Evolutionary conservation across 2,888 invertebrate genomes (phyloP).

Genomic region (Odontocolon sp.): DNA sequence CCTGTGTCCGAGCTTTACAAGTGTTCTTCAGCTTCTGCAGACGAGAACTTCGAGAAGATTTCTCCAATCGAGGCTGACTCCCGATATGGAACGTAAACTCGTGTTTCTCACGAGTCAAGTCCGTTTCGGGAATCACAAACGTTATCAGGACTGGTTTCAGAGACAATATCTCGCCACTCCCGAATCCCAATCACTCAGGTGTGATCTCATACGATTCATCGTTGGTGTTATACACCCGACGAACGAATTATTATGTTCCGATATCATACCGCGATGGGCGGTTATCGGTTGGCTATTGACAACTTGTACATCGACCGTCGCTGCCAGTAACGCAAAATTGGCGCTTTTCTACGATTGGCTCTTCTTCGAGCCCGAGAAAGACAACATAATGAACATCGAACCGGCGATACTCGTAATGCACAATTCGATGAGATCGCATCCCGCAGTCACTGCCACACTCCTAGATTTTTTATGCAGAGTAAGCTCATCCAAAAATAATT

Average conservation of each 20-base stretch:
- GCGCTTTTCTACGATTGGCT: conserved; percentile 97
- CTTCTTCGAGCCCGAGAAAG: conserved; percentile 94
- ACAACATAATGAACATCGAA: conserved; percentile 98
- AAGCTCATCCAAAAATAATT: conserved; percentile 65
- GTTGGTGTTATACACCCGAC: conserved; percentile 97
- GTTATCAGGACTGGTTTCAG: conserved; percentile 98
- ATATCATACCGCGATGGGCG: conserved; percentile 97
- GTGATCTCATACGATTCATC: conserved; percentile 96
- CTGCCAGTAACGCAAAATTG: conserved; percentile 94
- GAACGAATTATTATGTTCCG: conserved; percentile 95
- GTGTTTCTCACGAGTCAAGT: conserved; percentile 93
- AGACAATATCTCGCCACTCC: conserved; percentile 94
- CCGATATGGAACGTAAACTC: conserved; percentile 96
- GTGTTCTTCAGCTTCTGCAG: conserved; percentile 90
- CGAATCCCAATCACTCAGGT: conserved; percentile 94
- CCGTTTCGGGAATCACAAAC: conserved; percentile 94
- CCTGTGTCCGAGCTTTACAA: conserved; percentile 89
- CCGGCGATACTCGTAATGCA: conserved; percentile 97
- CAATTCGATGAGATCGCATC: conserved; percentile 95
- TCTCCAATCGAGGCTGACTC: conserved; percentile 91
- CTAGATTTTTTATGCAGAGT: conserved; percentile 94
- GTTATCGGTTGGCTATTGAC: conserved; percentile 96
- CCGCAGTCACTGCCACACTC: conserved; percentile 93
- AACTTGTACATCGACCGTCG: conserved; percentile 94
- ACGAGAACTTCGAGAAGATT: conserved; percentile 93